Conservation (phyloP, 2,113 vertebrate species). For the Seriola dumerili region DNA sequence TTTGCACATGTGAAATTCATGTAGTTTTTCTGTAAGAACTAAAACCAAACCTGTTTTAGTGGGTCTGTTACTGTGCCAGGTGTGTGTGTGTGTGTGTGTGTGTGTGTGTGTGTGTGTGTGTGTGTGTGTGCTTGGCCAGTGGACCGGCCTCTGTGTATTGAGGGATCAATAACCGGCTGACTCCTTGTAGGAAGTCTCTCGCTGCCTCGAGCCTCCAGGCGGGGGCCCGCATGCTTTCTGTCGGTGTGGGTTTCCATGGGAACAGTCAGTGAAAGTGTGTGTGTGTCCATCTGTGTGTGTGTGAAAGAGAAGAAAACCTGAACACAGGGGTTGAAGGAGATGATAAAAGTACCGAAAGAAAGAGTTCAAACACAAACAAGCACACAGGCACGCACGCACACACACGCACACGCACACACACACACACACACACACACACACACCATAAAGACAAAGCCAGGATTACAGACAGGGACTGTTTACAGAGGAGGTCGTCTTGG, state of each 20-base stretch:
- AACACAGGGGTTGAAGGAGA: slow-evolving; percentile 25
- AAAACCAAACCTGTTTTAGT: neutral
- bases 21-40: neutral
- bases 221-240: slow-evolving; percentile 69
- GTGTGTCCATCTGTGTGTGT: slow-evolving; percentile 23
- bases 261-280: slow-evolving; percentile 60
- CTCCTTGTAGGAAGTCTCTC: slow-evolving; percentile 70
- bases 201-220: slow-evolving; percentile 66
- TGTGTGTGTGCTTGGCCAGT: slow-evolving; percentile 25
- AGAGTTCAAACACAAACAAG: neutral
- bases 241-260: slow-evolving; percentile 81
- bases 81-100: slow-evolving; percentile 10
- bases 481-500: slow-evolving; percentile 38
- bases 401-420: neutral
- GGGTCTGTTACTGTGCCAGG: neutral
- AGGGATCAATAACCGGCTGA: slow-evolving; percentile 79
- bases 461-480: slow-evolving; percentile 6
- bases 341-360: slow-evolving; percentile 3
- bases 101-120: too few relatives aligned
- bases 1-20: too few relatives aligned
- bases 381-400: too few relatives aligned
- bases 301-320: slow-evolving; percentile 31
- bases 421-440: neutral
- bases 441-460: slow-evolving; percentile 14
- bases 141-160: slow-evolving; percentile 45